Evolutionary conservation across 2,113 vertebrate species (phyloP), one percentile per base, ranked within the genome.

Genomic region (Nyctereutes procyonoides): DNA sequence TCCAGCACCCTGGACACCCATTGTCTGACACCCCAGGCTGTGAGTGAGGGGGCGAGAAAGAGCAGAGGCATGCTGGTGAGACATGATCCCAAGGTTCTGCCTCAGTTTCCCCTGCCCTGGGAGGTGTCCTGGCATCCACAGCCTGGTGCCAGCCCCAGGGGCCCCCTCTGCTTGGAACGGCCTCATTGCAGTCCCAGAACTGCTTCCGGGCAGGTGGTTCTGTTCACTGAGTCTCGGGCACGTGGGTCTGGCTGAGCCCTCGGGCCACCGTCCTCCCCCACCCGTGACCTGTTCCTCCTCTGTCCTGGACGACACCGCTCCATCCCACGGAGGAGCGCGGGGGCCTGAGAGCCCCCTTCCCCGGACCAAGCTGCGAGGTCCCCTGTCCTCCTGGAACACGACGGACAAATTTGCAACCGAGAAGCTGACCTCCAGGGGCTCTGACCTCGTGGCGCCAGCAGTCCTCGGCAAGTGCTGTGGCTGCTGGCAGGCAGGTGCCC

Each of bases 341-440:
- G 53, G 35, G 26, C 65, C 77, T 43, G 56, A 30, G 26, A 32
- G 77, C 43, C 43, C 30, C 26, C 20, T 22, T 26, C 10, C 43
- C 32, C 0, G 7, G 11, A 51, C 26, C 6, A 7, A 43, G 26
- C 26, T 2, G n/a, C 14, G 13, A 5, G 80, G 35, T 24, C 14
- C 3, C 58, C 24, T 14, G 19, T 55, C 13, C 2, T 51, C 48
- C 74, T 19, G n/a, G 74, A 15, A 60, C 43, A 28, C 1, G 7
- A 35, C 16, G 35, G 63, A 24, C 76, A 17, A 13, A 38, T 5
- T 32, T 32, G 55, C 76, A 28, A 0, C 17, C 0, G 7, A 63
- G 65, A 73, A 60, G 5, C 85, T 8, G 0, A 30, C 22, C 53
- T 1, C 38, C 0, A 0, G 3, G 83, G 56, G 22, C 74, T 26